A percentile compares a stretch with the other conserved stretches of the same genome.
These are phyloP conservation scores for Polyodon spathula DNA, from an alignment of 2,113 vertebrate species.

Conservation along the genomic window DNA sequence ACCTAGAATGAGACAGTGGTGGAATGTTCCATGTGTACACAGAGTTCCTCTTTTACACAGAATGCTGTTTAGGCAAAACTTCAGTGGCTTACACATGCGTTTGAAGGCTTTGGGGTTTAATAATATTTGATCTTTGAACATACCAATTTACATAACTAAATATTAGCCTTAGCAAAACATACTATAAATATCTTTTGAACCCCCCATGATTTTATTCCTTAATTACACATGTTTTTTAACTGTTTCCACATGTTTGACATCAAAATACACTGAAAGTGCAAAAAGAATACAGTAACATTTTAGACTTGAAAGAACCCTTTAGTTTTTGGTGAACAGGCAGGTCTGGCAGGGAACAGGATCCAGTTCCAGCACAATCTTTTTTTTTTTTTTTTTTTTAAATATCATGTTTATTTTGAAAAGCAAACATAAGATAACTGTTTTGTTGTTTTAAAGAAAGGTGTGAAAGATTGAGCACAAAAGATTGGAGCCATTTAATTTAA, in stretches of 20 bases:
- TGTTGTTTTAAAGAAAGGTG: too few species aligned
- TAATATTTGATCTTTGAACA: background rate
- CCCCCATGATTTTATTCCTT: too few species aligned
- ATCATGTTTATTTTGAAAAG: too few species aligned
- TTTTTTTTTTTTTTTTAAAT: too few species aligned
- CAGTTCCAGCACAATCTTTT: background rate
- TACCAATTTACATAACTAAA: background rate
- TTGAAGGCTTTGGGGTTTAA: too few species aligned
- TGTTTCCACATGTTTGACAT: background rate
- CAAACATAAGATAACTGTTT: too few species aligned
- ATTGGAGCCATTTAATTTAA: too few species aligned
- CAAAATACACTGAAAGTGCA: background rate
- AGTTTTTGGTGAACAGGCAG: background rate
- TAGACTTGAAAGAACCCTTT: background rate
- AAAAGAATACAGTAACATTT: background rate
- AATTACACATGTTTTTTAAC: background rate
- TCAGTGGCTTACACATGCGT: background rate
- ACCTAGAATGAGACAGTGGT: constrained; percentile 1
- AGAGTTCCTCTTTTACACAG: constrained; percentile 16
- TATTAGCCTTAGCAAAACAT: background rate
- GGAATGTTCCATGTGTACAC: background rate
- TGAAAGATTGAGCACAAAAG: too few species aligned
- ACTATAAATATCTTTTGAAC: background rate
- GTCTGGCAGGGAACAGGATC: background rate
- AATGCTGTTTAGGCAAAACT: too few species aligned